Evolutionary conservation across 2,888 invertebrate genomes (phyloP).

Genomic region (Tenodera sinensis): DNA sequence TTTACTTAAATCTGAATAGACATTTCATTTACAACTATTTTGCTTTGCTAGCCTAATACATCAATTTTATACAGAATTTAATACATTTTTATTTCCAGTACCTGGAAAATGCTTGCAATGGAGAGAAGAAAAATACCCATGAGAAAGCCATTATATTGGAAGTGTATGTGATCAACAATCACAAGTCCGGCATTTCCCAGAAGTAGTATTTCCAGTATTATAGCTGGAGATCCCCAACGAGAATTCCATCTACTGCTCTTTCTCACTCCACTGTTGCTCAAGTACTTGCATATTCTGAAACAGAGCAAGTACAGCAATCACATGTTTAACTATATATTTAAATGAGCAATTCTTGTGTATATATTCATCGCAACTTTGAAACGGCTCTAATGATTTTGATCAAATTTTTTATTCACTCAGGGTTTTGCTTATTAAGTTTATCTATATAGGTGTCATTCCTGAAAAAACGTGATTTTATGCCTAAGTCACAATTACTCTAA

Average conservation of each 20-base stretch:
- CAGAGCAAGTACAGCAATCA: slow-evolving; percentile 10
- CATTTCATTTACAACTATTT: too few relatives aligned
- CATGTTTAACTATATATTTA: too few relatives aligned
- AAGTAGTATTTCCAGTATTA: slow-evolving; percentile 62
- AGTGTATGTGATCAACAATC: slow-evolving; percentile 95
- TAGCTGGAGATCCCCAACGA: slow-evolving; percentile 46
- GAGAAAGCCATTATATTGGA: slow-evolving; percentile 97
- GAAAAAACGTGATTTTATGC: too few relatives aligned
- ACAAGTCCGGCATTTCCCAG: slow-evolving; percentile 84
- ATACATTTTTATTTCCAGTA: slow-evolving; percentile 34
- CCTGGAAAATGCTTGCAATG: slow-evolving; percentile 66
- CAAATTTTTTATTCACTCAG: too few relatives aligned
- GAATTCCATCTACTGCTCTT: slow-evolving; percentile 48
- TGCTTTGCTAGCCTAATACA: too few relatives aligned
- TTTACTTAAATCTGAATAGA: too few relatives aligned
- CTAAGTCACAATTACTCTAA: too few relatives aligned
- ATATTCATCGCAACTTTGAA: too few relatives aligned
- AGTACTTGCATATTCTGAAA: slow-evolving; percentile 53
- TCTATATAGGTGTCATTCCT: too few relatives aligned
- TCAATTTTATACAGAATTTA: background rate
- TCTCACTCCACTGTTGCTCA: slow-evolving; percentile 41
- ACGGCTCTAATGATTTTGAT: too few relatives aligned
- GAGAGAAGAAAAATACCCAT: slow-evolving; percentile 82
- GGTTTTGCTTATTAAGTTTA: too few relatives aligned
- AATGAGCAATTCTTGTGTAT: too few relatives aligned